A percentile compares a stretch with the other conserved stretches of the same genome.
Evolutionary conservation across 2,113 vertebrate genomes (phyloP).

Genomic region (Galbula dea): DNA sequence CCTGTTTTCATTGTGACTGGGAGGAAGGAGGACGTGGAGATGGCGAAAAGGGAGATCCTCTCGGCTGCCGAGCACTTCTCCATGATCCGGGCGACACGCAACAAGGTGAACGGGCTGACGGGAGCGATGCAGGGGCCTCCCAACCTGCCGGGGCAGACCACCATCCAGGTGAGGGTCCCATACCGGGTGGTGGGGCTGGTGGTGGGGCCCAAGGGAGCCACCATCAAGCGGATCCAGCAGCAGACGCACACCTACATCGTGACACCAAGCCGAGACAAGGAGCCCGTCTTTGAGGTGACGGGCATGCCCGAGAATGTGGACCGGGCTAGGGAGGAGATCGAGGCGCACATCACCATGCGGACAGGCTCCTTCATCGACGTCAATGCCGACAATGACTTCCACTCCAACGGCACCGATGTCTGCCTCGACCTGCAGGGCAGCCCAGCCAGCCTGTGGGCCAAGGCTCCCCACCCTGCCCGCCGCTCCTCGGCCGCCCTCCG

Average conservation of each 20-base stretch:
- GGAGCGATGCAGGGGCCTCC: slow-evolving; percentile 85
- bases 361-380: slow-evolving; percentile 91
- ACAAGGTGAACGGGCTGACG: slow-evolving; percentile 71
- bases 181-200: slow-evolving; percentile 95
- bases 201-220: slow-evolving; percentile 94
- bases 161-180: slow-evolving; percentile 94
- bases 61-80: slow-evolving; percentile 96
- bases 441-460: slow-evolving; percentile 80
- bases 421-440: slow-evolving; percentile 87
- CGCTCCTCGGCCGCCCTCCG: slow-evolving; percentile 51
- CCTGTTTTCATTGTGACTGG: slow-evolving; percentile 95
- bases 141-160: slow-evolving; percentile 92
- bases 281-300: slow-evolving; percentile 94
- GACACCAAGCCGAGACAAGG: slow-evolving; percentile 93
- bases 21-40: slow-evolving; percentile 93
- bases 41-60: slow-evolving; percentile 95
- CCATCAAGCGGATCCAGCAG: slow-evolving; percentile 98
- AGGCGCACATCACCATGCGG: slow-evolving; percentile 95
- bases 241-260: slow-evolving; percentile 98
- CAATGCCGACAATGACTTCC: slow-evolving; percentile 93
- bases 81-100: slow-evolving; percentile 91
- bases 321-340: slow-evolving; percentile 92
- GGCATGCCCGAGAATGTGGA: slow-evolving; percentile 98
- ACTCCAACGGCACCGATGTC: slow-evolving; percentile 95
- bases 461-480: slow-evolving; percentile 68